A percentile compares a stretch with the other conserved stretches of the same genome.
These are phyloP conservation scores for Oryzias javanicus DNA, from an alignment of 2,113 vertebrate species.

Conservation along the genomic window DNA sequence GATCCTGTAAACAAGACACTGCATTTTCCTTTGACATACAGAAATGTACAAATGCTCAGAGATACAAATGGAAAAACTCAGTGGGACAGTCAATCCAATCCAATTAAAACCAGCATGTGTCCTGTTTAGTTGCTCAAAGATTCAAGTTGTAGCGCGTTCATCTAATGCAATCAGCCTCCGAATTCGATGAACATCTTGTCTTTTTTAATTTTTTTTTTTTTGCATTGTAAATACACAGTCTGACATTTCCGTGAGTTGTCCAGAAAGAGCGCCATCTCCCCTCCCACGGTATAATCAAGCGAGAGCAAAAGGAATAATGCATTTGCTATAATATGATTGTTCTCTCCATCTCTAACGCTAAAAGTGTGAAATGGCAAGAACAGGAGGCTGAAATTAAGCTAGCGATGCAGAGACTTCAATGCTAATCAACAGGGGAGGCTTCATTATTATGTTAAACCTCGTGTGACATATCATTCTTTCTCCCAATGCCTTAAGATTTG, in stretches of 20 bases:
- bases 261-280: constrained; percentile 50
- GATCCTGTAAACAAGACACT: constrained; percentile 18
- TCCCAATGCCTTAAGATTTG: constrained; percentile 34
- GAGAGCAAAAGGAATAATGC: constrained; percentile 30
- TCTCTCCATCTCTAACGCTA: constrained; percentile 24
- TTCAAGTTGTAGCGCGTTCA: constrained; percentile 18
- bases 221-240: constrained; percentile 41
- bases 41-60: constrained; percentile 24
- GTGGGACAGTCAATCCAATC: constrained; percentile 34
- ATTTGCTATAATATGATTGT: constrained; percentile 33
- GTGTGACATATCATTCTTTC: constrained; percentile 28
- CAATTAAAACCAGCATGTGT: constrained; percentile 38
- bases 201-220: constrained; percentile 12
- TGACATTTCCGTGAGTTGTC: constrained; percentile 47
- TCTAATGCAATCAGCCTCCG: constrained; percentile 33
- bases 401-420: constrained; percentile 2
- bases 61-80: constrained; percentile 19
- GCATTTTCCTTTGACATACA: constrained; percentile 34
- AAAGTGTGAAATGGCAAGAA: constrained; percentile 48
- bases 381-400: constrained; percentile 11
- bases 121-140: constrained; percentile 12
- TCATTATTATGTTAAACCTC: constrained; percentile 47
- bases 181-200: constrained; percentile 62
- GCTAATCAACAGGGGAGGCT: constrained; percentile 39
- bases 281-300: constrained; percentile 11